Evolutionary conservation across 2,888 invertebrate species (phyloP).

Genomic region (Chrysolina haemoptera): DNA sequence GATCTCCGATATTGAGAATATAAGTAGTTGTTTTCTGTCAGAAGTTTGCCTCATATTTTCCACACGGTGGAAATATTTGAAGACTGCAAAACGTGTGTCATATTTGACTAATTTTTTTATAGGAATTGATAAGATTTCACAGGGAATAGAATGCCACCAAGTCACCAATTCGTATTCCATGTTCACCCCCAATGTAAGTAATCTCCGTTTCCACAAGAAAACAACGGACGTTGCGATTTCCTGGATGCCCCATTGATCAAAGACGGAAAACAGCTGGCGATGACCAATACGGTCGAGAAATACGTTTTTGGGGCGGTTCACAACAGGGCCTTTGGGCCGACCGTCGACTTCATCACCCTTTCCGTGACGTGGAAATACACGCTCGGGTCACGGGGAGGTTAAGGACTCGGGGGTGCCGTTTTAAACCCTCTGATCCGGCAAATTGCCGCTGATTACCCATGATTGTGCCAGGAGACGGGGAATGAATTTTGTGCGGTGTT

Average conservation of each 20-base stretch:
- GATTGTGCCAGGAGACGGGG: slow-evolving; percentile 38
- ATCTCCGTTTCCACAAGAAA: not conserved
- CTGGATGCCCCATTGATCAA: slow-evolving; percentile 11
- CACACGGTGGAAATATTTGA: too few species aligned
- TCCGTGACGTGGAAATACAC: slow-evolving; percentile 31
- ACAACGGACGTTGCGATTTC: not conserved
- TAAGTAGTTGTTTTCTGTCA: too few species aligned
- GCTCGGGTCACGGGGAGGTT: slow-evolving; percentile 31
- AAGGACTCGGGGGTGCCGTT: slow-evolving; percentile 41
- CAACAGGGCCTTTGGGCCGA: slow-evolving; percentile 34
- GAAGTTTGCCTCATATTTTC: too few species aligned
- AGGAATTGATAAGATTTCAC: too few species aligned
- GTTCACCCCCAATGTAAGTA: not conserved
- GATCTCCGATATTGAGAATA: too few species aligned
- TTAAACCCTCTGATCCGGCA: slow-evolving; percentile 46
- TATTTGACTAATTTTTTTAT: too few species aligned
- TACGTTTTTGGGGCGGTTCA: slow-evolving; percentile 25
- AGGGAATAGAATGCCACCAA: not conserved
- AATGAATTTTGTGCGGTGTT: slow-evolving; percentile 36
- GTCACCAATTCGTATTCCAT: not conserved
- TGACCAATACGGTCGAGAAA: slow-evolving; percentile 29
- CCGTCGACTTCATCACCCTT: slow-evolving; percentile 34
- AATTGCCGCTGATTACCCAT: slow-evolving; percentile 68
- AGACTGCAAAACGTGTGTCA: too few species aligned
- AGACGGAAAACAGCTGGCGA: slow-evolving; percentile 29